Conservation (phyloP, 2,888 invertebrate genomes). For the Metacarcinus magister region DNA sequence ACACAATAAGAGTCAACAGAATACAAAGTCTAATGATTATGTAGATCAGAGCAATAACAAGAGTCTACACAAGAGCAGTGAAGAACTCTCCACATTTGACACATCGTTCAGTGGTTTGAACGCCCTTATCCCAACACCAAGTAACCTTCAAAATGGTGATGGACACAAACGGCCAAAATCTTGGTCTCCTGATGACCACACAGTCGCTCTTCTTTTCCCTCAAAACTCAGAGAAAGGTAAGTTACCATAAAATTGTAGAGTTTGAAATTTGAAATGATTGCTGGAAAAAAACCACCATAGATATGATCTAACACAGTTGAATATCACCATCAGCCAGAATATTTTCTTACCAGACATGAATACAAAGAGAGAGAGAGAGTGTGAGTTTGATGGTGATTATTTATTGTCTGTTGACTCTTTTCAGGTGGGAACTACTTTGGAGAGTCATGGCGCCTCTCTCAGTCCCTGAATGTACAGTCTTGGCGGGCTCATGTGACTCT, state of each 20-base stretch:
- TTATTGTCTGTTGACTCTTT: background rate
- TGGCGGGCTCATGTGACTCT: conserved; percentile 78
- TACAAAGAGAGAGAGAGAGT: too few species aligned
- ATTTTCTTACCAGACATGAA: too few species aligned
- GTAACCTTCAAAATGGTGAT: conserved; percentile 65
- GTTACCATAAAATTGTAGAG: background rate
- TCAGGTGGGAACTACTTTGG: conserved; percentile 74
- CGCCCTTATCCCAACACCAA: conserved; percentile 59
- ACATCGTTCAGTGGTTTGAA: conserved; percentile 3
- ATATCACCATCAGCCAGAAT: too few species aligned
- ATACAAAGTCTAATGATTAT: conserved; percentile 27
- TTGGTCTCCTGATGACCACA: conserved; percentile 90
- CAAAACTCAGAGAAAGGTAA: conserved; percentile 70
- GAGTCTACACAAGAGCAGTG: conserved; percentile 62
- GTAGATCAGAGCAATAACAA: conserved; percentile 53
- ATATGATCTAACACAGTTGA: too few species aligned
- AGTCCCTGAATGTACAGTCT: conserved; percentile 77
- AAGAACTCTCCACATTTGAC: conserved; percentile 64
- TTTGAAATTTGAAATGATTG: too few species aligned
- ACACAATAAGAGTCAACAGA: conserved; percentile 81
- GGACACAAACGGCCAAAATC: conserved; percentile 88
- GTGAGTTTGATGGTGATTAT: background rate
- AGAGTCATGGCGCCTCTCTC: conserved; percentile 78
- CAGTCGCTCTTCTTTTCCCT: conserved; percentile 87
- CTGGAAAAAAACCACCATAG: too few species aligned